Evolutionary conservation across 2,113 vertebrate genomes (phyloP).

Genomic region (Antidorcas marsupialis): DNA sequence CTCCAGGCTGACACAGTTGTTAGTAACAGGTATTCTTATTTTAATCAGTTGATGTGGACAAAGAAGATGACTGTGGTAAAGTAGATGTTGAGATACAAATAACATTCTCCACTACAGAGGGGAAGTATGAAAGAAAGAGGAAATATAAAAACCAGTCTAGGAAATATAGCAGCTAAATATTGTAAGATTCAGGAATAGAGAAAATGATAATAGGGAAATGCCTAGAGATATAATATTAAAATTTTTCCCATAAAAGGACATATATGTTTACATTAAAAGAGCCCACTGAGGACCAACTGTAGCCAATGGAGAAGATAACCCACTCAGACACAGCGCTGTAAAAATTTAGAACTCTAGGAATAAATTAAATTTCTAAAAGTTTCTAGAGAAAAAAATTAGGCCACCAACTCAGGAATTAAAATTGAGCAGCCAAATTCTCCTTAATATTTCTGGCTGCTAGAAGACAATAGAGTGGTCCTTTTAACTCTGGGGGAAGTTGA

Average conservation of each 20-base stretch:
- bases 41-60: not conserved
- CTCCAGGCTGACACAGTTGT: not conserved
- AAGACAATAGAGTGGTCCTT: not conserved
- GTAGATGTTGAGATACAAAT: not conserved
- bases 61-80: not conserved
- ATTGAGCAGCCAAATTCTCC: not conserved
- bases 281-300: not conserved
- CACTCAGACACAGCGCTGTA: not conserved
- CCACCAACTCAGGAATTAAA: not conserved
- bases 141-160: not conserved
- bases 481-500: conserved; percentile 14
- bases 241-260: not conserved
- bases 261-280: not conserved
- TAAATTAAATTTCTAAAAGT: conserved; percentile 14
- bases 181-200: not conserved
- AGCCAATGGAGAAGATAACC: not conserved
- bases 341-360: conserved; percentile 14
- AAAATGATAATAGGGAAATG: not conserved
- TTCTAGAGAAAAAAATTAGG: conserved; percentile 34
- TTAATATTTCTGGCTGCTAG: not conserved
- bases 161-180: not conserved
- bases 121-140: not conserved
- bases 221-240: not conserved
- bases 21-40: not conserved
- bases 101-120: not conserved